Percentiles rank a stretch among this genome's conserved stretches.
Conservation (phyloP, 2,888 invertebrate species). For the Chrysopilus asiliformis region DNA sequence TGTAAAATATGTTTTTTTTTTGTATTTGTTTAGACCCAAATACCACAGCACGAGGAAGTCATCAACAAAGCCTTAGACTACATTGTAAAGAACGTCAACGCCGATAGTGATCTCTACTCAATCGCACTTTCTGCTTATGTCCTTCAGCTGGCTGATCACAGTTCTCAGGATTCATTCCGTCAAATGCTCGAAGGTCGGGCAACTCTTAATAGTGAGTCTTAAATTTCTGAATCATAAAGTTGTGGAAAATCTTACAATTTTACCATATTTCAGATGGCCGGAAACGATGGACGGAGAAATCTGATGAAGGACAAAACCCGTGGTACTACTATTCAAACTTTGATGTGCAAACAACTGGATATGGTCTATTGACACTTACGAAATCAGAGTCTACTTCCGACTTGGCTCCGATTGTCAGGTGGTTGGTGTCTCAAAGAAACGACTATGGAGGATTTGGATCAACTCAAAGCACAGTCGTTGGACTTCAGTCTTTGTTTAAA, state of each 20-base stretch:
- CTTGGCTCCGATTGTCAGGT: conserved; percentile 41
- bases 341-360: conserved; percentile 72
- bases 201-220: conserved; percentile 34
- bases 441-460: too few species aligned
- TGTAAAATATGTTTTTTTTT: too few species aligned
- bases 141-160: conserved; percentile 60
- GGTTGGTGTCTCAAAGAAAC: too few species aligned
- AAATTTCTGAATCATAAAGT: too few species aligned
- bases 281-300: too few species aligned
- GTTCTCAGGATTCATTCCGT: conserved; percentile 51
- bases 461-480: conserved; percentile 67
- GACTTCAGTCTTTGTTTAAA: conserved; percentile 50
- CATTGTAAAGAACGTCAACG: conserved; percentile 51
- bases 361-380: conserved; percentile 64
- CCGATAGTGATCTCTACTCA: conserved; percentile 54
- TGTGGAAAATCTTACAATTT: too few species aligned
- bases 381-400: conserved; percentile 51
- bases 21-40: conserved; percentile 4
- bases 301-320: neutral
- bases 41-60: conserved; percentile 43
- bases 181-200: conserved; percentile 42
- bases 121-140: conserved; percentile 64
- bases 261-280: too few species aligned
- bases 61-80: conserved; percentile 67
- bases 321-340: conserved; percentile 55